phyloP scores from a whole-genome alignment of 2,888 invertebrate genomes.

The Acleris holmiana region DNA sequence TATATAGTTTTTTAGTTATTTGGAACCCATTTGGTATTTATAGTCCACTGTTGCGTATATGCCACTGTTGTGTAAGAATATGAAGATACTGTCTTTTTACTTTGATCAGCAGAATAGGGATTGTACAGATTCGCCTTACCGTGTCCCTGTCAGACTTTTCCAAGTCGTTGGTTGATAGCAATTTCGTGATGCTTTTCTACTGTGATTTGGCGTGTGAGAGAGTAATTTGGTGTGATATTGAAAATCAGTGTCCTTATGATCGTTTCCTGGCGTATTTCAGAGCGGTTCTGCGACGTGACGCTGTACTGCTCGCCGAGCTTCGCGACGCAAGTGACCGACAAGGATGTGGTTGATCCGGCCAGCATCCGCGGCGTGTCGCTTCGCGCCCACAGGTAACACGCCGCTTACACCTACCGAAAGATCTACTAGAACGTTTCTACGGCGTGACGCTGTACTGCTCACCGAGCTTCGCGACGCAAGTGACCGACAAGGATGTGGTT shows the following conservation, averaged over 20 bases:
- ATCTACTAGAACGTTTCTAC: slow-evolving; percentile 91
- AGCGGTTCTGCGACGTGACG: slow-evolving; percentile 94
- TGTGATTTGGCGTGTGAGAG: no score
- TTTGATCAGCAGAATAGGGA: no score
- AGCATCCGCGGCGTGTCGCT: slow-evolving; percentile 73
- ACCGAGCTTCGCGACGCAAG: slow-evolving; percentile 72
- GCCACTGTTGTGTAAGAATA: no score
- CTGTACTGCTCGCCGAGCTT: slow-evolving; percentile 88
- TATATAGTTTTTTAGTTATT: no score
- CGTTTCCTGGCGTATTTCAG: slow-evolving; percentile 71
- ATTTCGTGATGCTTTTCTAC: no score
- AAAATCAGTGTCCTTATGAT: background rate
- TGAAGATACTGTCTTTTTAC: no score
- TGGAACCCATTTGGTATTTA: no score
- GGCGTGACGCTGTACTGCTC: slow-evolving; percentile 93
- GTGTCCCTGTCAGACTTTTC: no score
- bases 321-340: slow-evolving; percentile 68
- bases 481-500: slow-evolving; percentile 65
- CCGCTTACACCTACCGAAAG: slow-evolving; percentile 8
- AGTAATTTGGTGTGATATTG: no score
- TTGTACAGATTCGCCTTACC: no score
- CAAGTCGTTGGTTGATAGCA: no score
- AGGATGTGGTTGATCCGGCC: slow-evolving; percentile 66
- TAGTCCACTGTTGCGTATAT: no score
- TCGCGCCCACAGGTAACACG: slow-evolving; percentile 71